Base-by-base conservation (phyloP, 2,888 invertebrate species). In the Ceratothoa steindachneri region DNA sequence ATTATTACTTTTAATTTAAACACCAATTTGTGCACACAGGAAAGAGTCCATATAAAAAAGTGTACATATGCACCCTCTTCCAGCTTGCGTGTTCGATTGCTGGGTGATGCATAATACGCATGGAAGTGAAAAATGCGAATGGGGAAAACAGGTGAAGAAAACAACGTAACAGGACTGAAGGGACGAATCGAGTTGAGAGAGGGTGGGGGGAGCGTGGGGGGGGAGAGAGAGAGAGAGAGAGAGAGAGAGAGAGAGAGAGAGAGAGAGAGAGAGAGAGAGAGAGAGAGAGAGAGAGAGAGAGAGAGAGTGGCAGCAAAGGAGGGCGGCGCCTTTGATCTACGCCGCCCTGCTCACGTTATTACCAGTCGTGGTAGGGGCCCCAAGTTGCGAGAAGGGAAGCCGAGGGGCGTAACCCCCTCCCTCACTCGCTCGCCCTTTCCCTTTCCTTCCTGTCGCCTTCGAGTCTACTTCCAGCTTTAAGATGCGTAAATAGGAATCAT, bases 271-370 rank as follows among this genome's bases (percentile, higher is more conserved):
- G 27, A 64, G 31, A 29, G 52, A 64, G 69, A 30, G 30, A 30
- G 72, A 53, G 51, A 52, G 67, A 41, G 30, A 64, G 51, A 52
- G 12, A 5, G 30, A 41, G 31, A 66, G 67, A 66, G 70, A 66
- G 74, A n/a, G 29, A 30, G 71, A 68, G 65, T 51, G 52, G 41
- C 71, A 75, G 68, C 74, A 75, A 75, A 75, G 74, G 64, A 71
- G 71, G 71, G 71, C 74, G 74, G 71, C 64, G 60, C 74, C 74
- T 75, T 74, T 75, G 74, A 75, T 75, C 74, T 75, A 71, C 74
- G 71, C 74, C 68, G 74, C 74, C 74, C 74, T 71, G 74, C 74
- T 71, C 74, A 75, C 74, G 74, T 75, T 75, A 75, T 75, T 75
- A 75, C 74, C 74, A 71, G 71, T 64, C 71, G 41, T 31, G 71